These are phyloP conservation scores for Diglossa brunneiventris DNA, from an alignment of 2,113 vertebrate genomes.

Conservation along the genomic window DNA sequence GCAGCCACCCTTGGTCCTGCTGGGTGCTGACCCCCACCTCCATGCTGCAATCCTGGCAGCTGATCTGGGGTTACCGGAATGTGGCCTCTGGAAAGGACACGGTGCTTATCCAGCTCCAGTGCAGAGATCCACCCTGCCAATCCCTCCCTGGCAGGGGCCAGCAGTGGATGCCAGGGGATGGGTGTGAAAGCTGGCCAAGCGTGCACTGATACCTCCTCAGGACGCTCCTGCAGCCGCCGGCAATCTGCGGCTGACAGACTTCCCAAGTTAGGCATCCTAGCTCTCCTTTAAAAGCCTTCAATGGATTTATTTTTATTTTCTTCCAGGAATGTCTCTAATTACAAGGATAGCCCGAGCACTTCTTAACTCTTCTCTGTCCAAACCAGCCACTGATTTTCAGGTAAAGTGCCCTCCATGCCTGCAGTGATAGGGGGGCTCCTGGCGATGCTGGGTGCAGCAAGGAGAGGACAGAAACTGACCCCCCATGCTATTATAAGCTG, in stretches of 20 bases:
- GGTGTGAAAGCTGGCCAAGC: background rate
- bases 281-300: slow-evolving; percentile 14
- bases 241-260: background rate
- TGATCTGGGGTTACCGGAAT: background rate
- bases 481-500: background rate
- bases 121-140: background rate
- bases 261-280: background rate
- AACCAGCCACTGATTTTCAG: background rate
- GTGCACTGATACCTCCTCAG: background rate
- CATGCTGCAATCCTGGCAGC: background rate
- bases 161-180: background rate
- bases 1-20: background rate
- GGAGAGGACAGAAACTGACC: background rate
- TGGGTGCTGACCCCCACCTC: background rate
- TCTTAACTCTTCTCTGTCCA: background rate
- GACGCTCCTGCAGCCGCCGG: background rate
- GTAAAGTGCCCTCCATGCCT: background rate
- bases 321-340: slow-evolving; percentile 31
- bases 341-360: background rate
- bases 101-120: background rate
- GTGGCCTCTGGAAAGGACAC: fast-evolving
- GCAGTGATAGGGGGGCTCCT: background rate
- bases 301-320: background rate
- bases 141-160: background rate
- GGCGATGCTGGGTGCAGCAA: background rate